phyloP scores from a whole-genome alignment of 2,113 vertebrate species.

The Gadus macrocephalus region DNA sequence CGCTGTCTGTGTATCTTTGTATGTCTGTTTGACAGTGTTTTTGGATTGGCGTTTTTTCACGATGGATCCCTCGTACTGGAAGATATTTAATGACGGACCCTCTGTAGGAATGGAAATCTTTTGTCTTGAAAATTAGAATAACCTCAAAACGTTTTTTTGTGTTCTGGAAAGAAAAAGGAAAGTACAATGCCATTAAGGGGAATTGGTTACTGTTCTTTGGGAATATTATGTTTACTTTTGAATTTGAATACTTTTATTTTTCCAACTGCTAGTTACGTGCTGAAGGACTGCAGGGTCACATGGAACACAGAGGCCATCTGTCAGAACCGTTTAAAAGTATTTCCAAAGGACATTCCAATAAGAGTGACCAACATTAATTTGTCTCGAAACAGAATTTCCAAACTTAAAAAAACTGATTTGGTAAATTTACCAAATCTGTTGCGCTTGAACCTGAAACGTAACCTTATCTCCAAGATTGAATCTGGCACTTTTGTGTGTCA shows the following conservation, averaged over 20 bases:
- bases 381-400: conserved; percentile 49
- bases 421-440: neutral
- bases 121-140: too few relatives aligned
- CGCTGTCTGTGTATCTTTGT: too few relatives aligned
- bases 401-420: conserved; percentile 46
- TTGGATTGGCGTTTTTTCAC: neutral
- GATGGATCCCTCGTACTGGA: too few relatives aligned
- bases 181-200: too few relatives aligned
- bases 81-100: too few relatives aligned
- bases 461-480: conserved; percentile 41
- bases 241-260: neutral
- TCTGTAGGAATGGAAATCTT: too few relatives aligned
- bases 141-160: too few relatives aligned
- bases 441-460: conserved; percentile 9
- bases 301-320: conserved; percentile 13
- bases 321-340: conserved; percentile 3
- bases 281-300: conserved; percentile 43
- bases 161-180: neutral
- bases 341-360: conserved; percentile 44
- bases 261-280: neutral
- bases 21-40: neutral
- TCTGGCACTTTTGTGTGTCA: conserved; percentile 36
- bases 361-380: conserved; percentile 47
- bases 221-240: conserved; percentile 11
- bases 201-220: too few relatives aligned